Evolutionary conservation across 2,113 vertebrate genomes (phyloP), one percentile per base, ranked within the genome.

Genomic region (Dinomys branickii): DNA sequence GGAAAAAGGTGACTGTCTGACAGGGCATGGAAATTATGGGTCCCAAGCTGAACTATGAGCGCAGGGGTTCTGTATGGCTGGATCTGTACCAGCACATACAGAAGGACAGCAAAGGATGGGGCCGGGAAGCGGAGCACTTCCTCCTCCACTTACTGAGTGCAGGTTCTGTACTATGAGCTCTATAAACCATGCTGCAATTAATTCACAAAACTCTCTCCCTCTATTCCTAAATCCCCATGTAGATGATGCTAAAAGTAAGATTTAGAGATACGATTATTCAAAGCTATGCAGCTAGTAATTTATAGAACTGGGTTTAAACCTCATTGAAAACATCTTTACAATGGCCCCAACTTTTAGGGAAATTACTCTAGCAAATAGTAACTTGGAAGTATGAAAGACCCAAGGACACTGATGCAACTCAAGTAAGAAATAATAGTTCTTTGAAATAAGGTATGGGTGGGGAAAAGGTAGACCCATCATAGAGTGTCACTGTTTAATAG

Each of bases 331-430:
- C 22, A 75, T 82, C 56, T 71, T 92, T 84, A 52, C 61, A 94
- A 87, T 77, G 50, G 85, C 63, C 67, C 7, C 35, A 77, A 24
- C 13, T 91, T 88, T 88, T 22, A 93, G 89, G 50, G 91, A 91
- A 91, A 88, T 88, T 22, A 65, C 4, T 83, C 11, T 38, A 58
- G 38, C 6, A 87, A 73, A 92, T 26, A 17, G 85, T 85, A 50
- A 50, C 16, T 26, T 61, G 3, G 75, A 73, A 3, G 41, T 58
- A 80, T 63, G 92, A 84, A 90, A 92, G 35, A 6, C 22, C 19
- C 20, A 78, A 59, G 35, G 28, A 24, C 52, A 50, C 4, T 50
- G 52, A 82, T 58, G 10, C 61, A 93, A 75, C 19, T 33, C n/a
- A 38, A 82, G 16, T 7, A 95, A 71, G 56, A 78, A 8, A 47